Evolutionary conservation across 1,140 invertebrate species (phyloP).

Genomic region (Lepidurus apus): DNA sequence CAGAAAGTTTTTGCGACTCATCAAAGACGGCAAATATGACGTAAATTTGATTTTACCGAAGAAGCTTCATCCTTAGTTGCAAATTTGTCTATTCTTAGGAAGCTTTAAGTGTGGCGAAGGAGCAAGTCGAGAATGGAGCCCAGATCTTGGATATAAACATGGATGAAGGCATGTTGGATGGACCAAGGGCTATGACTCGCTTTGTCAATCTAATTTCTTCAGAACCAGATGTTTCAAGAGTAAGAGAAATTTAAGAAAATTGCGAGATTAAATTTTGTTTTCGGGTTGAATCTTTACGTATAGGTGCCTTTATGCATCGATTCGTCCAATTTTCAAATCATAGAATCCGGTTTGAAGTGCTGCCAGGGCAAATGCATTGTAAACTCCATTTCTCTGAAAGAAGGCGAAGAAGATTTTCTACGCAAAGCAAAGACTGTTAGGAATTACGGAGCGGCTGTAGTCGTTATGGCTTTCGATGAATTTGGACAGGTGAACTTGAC

Average conservation of each 20-base stretch:
- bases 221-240: constrained; percentile 55
- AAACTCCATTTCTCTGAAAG: constrained; percentile 55
- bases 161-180: constrained; percentile 61
- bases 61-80: not conserved
- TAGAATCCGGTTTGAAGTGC: constrained; percentile 56
- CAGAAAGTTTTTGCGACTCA: constrained; percentile 51
- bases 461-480: constrained; percentile 55
- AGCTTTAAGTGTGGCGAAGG: constrained; percentile 53
- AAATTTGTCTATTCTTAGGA: constrained; percentile 43
- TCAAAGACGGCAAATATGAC: constrained; percentile 54
- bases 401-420: constrained; percentile 55
- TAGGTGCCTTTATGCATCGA: constrained; percentile 57
- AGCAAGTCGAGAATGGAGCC: constrained; percentile 58
- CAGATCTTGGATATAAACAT: constrained; percentile 61
- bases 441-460: constrained; percentile 56
- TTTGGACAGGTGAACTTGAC: constrained; percentile 54
- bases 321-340: constrained; percentile 53
- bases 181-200: constrained; percentile 52
- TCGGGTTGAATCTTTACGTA: not conserved
- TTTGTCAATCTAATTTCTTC: constrained; percentile 57
- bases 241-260: constrained; percentile 36
- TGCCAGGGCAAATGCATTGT: constrained; percentile 59
- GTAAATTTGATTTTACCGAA: constrained; percentile 40
- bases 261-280: not conserved
- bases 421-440: constrained; percentile 46